Evolutionary conservation across 2,888 invertebrate species (phyloP), one percentile per base, ranked within the genome.

Genomic region (Chaitophorus viminalis): DNA sequence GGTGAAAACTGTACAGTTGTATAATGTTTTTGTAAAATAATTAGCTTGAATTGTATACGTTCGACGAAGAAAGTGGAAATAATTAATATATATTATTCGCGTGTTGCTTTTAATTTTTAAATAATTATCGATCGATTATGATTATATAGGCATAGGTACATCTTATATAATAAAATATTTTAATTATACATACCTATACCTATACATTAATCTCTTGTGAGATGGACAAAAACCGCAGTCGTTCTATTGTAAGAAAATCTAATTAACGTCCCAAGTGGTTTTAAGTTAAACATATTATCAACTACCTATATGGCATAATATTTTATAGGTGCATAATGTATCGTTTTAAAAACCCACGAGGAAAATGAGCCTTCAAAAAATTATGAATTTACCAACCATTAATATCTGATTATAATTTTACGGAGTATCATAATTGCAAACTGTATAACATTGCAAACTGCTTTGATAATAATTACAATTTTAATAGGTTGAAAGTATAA

Each of bases 261-360:
- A 79, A 65, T 68, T 39, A 79, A 68, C 9, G 79, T 79, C 39
- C 39, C 9, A 9, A 79, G 29, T 79, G 36, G 29, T 29, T 79
- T 79, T 29, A 79, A 68, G 5, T 65, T 79, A 39, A 60, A 79
- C 36, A 33, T 65, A 36, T 65, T 60, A 65, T 68, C 9, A 79
- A 29, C 36, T 65, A 39, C 36, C n/a, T n/a, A n/a, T 65, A 21
- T 9, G 25, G 33, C 25, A n/a, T n/a, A n/a, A n/a, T 21, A 21
- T 3, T 1, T 9, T 29, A 25, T 25, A 21, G 52, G 25, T 54
- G 52, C 4, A 54, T 29, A 52, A 54, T 52, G 31, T 60, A 60
- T 25, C 0, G 60, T 60, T 60, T 25, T 3, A 9, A 60, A 60
- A 60, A 60, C 1, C 6, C 25, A 54, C 31, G 0, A 25, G 60